These are phyloP conservation scores for Phanerotoma sp. DNA, from an alignment of 2,888 invertebrate species.

Conservation along the genomic window DNA sequence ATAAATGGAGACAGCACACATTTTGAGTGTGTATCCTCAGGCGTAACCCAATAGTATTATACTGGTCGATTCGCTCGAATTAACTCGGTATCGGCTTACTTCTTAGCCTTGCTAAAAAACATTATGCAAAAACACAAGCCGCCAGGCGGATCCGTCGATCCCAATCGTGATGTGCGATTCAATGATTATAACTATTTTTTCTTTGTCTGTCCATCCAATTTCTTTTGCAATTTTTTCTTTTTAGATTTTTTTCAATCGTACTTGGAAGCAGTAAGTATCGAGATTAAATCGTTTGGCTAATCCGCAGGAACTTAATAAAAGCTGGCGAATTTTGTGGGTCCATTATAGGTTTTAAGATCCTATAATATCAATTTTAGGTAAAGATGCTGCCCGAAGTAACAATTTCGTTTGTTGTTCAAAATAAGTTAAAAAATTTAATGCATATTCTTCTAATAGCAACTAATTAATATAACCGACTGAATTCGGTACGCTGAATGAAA, in stretches of 20 bases:
- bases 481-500: no score
- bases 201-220: slow-evolving; percentile 4
- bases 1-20: slow-evolving; percentile 15
- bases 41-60: slow-evolving; percentile 41
- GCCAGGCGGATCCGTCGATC: slow-evolving; percentile 23
- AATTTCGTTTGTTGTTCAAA: no score
- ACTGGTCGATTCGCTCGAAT: slow-evolving; percentile 31
- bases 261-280: no score
- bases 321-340: no score
- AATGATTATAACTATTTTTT: slow-evolving; percentile 21
- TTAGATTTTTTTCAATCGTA: slow-evolving; percentile 1
- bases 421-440: no score
- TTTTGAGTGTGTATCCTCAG: slow-evolving; percentile 31
- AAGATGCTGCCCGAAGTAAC: no score
- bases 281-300: not conserved
- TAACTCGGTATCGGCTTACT: slow-evolving; percentile 31
- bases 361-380: no score
- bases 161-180: slow-evolving; percentile 23
- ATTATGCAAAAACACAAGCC: slow-evolving; percentile 20
- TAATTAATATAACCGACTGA: no score
- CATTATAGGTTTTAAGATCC: no score
- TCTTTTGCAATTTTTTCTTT: not conserved
- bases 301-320: no score
- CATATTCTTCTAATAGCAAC: no score
- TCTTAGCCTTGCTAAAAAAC: slow-evolving; percentile 11